A percentile compares a stretch with the other conserved stretches of the same genome.
Conservation (phyloP, 2,113 vertebrate species). For the Agapornis roseicollis region DNA sequence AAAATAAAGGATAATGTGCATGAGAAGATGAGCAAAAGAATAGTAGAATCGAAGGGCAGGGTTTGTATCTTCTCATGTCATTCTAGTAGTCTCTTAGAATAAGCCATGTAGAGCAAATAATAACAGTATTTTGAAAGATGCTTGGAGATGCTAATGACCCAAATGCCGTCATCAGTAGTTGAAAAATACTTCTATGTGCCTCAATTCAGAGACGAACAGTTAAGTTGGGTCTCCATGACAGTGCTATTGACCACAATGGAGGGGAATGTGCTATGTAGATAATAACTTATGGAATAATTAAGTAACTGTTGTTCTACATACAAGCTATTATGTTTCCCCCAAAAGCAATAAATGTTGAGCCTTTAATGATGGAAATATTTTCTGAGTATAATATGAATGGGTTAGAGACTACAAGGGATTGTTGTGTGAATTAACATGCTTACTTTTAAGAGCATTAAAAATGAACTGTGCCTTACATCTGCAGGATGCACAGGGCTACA, state of each 20-base stretch:
- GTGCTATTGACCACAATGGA: neutral
- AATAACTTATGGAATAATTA: neutral
- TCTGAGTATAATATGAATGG: neutral
- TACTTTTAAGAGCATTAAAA: neutral
- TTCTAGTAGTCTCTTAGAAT: neutral
- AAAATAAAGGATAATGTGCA: neutral
- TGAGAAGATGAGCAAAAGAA: neutral
- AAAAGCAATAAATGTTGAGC: neutral
- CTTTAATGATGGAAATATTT: neutral
- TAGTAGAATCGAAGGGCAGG: neutral
- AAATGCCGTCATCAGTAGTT: neutral
- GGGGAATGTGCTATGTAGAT: neutral
- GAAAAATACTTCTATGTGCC: neutral
- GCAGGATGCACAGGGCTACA: neutral
- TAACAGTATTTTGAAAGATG: neutral
- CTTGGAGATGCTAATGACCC: neutral
- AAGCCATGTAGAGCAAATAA: neutral
- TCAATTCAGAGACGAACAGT: neutral
- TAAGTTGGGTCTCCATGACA: neutral
- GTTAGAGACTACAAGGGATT: neutral
- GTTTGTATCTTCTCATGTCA: neutral
- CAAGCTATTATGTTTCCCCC: neutral
- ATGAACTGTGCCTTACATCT: neutral
- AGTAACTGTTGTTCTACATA: neutral
- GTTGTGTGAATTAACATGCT: neutral